Evolutionary conservation across 92 coral and sea anemone species (phyloP), one percentile per base, ranked within the genome.

Genomic region (Metridium senile): DNA sequence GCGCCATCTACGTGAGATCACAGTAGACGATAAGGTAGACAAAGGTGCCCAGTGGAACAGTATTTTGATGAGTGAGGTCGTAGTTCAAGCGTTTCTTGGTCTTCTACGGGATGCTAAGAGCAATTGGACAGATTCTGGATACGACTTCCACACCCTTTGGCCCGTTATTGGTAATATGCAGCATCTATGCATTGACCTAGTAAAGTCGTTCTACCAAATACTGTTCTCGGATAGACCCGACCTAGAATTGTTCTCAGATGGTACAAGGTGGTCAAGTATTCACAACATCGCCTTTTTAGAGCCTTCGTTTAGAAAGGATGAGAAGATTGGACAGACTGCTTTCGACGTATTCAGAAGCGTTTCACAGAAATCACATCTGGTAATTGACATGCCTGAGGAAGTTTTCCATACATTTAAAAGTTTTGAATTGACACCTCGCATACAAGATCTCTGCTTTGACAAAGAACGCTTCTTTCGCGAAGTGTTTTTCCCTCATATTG

Each of bases 1-100:
- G 75, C 96, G 96, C 56, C 71, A 85, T 28, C 80, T 90, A 35
- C 80, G 79, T 19, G 87, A 87, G 76, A 81, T 73, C 58, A 87
- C 85, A 21, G 87, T 81, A 20, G 92, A 90, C 74, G 96, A 90
- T 68, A 90, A 90, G 59, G 17, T 33, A n/a, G 87, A 72, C 43
- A 47, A 17, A 59, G 90, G 87, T n/a, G 83, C 82, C 1, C 66
- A 77, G 21, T 91, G 97, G 97, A 74, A 68, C 63, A 84, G 86
- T 17, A 18, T 34, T 57, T 56, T 71, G 33, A 71, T 71, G 75
- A 71, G 45, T 30, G 62, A 71, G 39, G 86, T 87, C 31, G 78
- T 87, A 26, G 87, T 83, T 26, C 35, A 70, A 72, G 91, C 94
- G 10, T 90, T 84, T 43, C 27, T 90, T 25, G 73, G 68, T 4